phyloP scores from a whole-genome alignment of 2,888 invertebrate species.

The Diadromus collaris region DNA sequence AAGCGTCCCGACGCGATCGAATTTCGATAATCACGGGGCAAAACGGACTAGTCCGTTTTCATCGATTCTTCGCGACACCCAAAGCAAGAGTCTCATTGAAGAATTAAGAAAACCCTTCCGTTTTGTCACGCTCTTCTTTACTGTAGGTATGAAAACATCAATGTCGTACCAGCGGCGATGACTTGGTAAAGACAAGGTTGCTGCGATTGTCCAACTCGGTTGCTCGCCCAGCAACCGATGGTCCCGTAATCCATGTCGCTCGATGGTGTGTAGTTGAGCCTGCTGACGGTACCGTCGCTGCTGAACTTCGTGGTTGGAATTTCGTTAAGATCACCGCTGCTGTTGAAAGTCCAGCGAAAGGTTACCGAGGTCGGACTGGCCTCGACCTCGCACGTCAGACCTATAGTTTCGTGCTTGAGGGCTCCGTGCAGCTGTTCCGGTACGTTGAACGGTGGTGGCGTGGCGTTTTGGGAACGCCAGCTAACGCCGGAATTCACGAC shows the following conservation, averaged over 20 bases:
- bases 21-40: constrained; percentile 33
- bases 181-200: constrained; percentile 94
- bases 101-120: background rate
- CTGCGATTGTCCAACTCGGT: constrained; percentile 91
- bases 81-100: background rate
- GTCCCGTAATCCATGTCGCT: constrained; percentile 95
- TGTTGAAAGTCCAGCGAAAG: constrained; percentile 96
- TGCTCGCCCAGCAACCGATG: constrained; percentile 92
- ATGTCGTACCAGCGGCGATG: constrained; percentile 88
- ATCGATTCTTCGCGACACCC: too few relatives aligned
- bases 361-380: constrained; percentile 91
- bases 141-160: background rate
- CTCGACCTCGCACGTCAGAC: constrained; percentile 92
- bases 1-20: constrained; percentile 42
- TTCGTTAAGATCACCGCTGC: constrained; percentile 91
- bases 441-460: constrained; percentile 80
- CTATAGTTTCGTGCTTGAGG: constrained; percentile 92
- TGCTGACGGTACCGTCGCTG: constrained; percentile 85
- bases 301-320: constrained; percentile 85
- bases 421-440: constrained; percentile 92
- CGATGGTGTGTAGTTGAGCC: constrained; percentile 91
- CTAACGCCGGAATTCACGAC: constrained; percentile 68
- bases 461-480: constrained; percentile 68
- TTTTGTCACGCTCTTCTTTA: background rate
- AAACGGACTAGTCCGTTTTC: background rate